Evolutionary conservation across 2,888 invertebrate genomes (phyloP), one percentile per base, ranked within the genome.

Genomic region (Tetragonisca angustula): DNA sequence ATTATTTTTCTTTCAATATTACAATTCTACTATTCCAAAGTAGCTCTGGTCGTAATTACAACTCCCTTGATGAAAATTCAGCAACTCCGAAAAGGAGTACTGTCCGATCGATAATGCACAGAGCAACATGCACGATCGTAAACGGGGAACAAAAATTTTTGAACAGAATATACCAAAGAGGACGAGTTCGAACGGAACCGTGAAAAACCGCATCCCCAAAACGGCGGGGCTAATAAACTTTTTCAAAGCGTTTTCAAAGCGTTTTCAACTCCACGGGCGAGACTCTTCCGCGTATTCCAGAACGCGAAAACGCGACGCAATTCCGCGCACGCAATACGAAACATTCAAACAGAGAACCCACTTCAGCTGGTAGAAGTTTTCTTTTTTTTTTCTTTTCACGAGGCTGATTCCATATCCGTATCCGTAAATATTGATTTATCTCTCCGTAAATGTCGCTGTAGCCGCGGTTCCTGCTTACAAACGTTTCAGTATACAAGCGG

Each of bases 361-460:
- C 68, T 69, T 62, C n/a, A 43, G 19, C 54, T 11, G 62, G 2
- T 17, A 11, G 54, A 79, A 62, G 32, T 62, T 76, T 54, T 76
- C 69, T 27, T 27, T 27, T 54, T 76, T 76, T 32, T 32, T 32
- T 79, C 43, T 32, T 32, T 32, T 79, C 43, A 62, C 69, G 49
- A 15, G 32, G 24, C 49, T 52, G 32, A 76, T 76, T 49, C 61
- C 62, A n/a, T 49, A 32, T 27, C 2, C 27, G 64, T 62, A 77
- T 49, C 49, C 43, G 54, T 77, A 77, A 77, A 79, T 79, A 77
- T 79, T 79, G 69, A 79, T 79, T 79, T 56, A 54, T 77, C 69
- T 69, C 52, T 54, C 32, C 62, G 61, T 61, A 75, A 75, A 67
- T 27, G 79, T 59, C 24, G 54, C 54, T 27, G 11, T 19, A 21